Percentiles rank a stretch among this genome's conserved stretches.
Evolutionary conservation across 1,140 invertebrate species (phyloP).

Genomic region (Pachyrhynchus sulphureomaculatus): DNA sequence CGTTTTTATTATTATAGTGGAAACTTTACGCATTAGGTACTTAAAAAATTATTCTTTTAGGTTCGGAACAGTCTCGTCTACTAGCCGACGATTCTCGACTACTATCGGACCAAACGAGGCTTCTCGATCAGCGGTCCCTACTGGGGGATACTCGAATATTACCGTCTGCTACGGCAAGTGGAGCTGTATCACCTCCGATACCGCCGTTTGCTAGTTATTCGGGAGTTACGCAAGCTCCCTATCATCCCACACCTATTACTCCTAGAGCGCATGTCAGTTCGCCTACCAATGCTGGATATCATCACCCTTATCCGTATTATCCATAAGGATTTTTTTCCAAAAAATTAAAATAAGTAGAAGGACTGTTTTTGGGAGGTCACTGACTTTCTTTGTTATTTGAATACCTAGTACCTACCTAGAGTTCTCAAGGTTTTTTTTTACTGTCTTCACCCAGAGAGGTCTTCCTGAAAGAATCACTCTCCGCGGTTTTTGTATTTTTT

Average conservation of each 20-base stretch:
- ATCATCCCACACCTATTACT: constrained; percentile 45
- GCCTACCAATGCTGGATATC: constrained; percentile 42
- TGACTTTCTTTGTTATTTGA: no score
- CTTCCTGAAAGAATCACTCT: no score
- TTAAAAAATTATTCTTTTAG: background rate
- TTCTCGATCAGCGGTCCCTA: constrained; percentile 43
- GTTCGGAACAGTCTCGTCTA: no score
- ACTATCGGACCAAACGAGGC: constrained; percentile 38
- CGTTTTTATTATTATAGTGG: no score
- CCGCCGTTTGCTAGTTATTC: constrained; percentile 43
- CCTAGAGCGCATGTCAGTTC: constrained; percentile 45
- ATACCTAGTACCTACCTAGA: no score
- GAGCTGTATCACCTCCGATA: constrained; percentile 42
- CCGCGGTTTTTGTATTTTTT: no score
- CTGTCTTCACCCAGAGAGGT: no score
- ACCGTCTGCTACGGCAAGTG: constrained; percentile 17
- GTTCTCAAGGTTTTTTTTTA: no score
- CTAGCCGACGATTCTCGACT: constrained; percentile 36
- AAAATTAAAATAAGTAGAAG: no score
- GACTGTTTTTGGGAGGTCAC: no score
- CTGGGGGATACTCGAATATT: constrained; percentile 42
- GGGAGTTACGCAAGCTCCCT: constrained; percentile 44
- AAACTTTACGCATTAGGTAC: no score
- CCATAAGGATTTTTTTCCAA: no score
- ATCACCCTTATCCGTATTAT: constrained; percentile 51